Evolutionary conservation across 2,888 invertebrate genomes (phyloP).

Genomic region (Rhagonycha lutea): DNA sequence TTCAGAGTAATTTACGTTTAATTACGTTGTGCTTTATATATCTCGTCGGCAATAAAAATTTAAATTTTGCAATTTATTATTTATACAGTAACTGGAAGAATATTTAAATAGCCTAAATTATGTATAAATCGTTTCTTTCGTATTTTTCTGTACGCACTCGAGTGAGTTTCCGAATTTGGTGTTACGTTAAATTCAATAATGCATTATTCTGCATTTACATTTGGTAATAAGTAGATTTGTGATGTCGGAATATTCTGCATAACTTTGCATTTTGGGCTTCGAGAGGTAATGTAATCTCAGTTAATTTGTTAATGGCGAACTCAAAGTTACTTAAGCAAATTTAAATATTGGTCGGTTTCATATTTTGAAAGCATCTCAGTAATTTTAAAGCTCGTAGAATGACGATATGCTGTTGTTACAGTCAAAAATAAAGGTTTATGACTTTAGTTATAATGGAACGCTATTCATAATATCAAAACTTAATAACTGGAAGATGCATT

Average conservation of each 20-base stretch:
- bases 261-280: background rate
- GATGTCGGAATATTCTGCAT: background rate
- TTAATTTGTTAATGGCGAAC: background rate
- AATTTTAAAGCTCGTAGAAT: background rate
- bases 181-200: background rate
- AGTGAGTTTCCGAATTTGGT: background rate
- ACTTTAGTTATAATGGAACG: background rate
- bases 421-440: background rate
- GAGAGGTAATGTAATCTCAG: background rate
- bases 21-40: background rate
- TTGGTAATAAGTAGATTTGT: background rate
- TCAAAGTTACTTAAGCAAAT: background rate
- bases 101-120: background rate
- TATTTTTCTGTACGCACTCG: background rate
- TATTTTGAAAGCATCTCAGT: background rate
- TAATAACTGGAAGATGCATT: conserved; percentile 1
- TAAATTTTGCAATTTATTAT: background rate
- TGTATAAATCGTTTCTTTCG: background rate
- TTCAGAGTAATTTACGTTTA: background rate
- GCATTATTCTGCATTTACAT: background rate
- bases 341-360: background rate
- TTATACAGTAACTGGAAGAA: background rate
- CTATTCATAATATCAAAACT: background rate
- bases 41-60: background rate
- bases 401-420: background rate